phyloP scores from a whole-genome alignment of 1,140 invertebrate genomes.

The Chymomyza costata region DNA sequence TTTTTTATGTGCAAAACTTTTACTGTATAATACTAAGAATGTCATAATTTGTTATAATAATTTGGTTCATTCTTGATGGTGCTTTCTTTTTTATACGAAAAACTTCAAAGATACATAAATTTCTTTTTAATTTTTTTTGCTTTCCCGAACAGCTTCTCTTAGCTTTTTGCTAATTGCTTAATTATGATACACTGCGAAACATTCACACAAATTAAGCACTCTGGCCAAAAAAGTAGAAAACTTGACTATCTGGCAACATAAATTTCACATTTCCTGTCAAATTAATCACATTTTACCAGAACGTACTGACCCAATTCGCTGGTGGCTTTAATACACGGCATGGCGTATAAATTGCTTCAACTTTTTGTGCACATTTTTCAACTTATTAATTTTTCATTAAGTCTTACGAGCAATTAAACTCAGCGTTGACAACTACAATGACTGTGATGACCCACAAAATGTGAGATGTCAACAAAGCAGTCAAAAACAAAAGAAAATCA shows the following conservation, averaged over 20 bases:
- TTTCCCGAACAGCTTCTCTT: no score
- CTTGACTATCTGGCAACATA: conserved; percentile 12
- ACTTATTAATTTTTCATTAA: conserved; percentile 63
- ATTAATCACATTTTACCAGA: conserved; percentile 25
- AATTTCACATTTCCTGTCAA: conserved; percentile 25
- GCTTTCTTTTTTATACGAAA: no score
- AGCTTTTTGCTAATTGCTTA: no score
- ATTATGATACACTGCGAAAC: no score
- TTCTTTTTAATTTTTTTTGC: no score
- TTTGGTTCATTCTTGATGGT: no score
- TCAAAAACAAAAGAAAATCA: conserved; percentile 5
- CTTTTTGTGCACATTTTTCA: conserved; percentile 49
- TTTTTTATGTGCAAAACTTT: no score
- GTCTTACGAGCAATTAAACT: conserved; percentile 53
- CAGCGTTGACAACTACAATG: conserved; percentile 12
- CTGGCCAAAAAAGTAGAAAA: no score
- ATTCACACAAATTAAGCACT: no score
- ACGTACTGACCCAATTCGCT: conserved; percentile 8
- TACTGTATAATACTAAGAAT: no score
- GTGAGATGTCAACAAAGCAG: conserved; percentile 9
- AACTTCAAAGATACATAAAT: no score
- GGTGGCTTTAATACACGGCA: conserved; percentile 1
- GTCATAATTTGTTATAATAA: no score
- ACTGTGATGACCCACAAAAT: conserved; percentile 6
- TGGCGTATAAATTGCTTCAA: conserved; percentile 42